Evolutionary conservation across 1,140 invertebrate species (phyloP).

Genomic region (Drosophila repletoides): DNA sequence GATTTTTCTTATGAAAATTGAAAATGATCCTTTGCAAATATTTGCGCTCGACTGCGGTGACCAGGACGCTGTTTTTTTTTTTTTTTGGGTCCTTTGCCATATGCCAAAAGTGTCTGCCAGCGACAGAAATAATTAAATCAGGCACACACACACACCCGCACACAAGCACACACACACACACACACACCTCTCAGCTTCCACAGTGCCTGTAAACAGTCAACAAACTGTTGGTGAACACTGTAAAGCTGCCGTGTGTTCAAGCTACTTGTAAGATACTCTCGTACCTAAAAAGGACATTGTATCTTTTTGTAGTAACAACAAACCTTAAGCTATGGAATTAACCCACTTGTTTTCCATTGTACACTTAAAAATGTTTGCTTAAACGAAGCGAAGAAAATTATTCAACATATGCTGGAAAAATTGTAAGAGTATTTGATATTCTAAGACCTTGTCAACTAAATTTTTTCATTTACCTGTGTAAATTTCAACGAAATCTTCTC

Average conservation of each 20-base stretch:
- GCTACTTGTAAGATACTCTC: background rate
- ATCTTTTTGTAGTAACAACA: background rate
- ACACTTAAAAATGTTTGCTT: background rate
- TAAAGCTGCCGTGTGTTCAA: too few relatives aligned
- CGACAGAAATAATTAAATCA: constrained; percentile 63
- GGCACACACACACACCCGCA: constrained; percentile 41
- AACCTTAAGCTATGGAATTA: background rate
- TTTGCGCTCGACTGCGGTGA: constrained; percentile 45
- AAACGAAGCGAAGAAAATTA: too few relatives aligned
- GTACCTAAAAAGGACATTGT: constrained; percentile 5
- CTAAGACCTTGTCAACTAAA: too few relatives aligned
- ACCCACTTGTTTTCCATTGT: background rate
- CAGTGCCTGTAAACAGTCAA: constrained; percentile 9
- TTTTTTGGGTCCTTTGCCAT: constrained; percentile 31
- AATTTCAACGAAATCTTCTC: too few relatives aligned
- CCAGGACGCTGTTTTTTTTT: constrained; percentile 10
- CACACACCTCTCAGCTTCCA: constrained; percentile 12
- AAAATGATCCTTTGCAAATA: constrained; percentile 68
- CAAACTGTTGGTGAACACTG: too few relatives aligned
- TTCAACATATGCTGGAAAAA: background rate
- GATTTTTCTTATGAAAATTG: constrained; percentile 46
- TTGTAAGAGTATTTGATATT: too few relatives aligned
- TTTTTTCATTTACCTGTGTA: too few relatives aligned
- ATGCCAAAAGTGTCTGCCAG: constrained; percentile 44
- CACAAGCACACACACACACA: constrained; percentile 35